Base-by-base conservation (phyloP, 2,113 vertebrate species). In the Pachycephala philippinensis region DNA sequence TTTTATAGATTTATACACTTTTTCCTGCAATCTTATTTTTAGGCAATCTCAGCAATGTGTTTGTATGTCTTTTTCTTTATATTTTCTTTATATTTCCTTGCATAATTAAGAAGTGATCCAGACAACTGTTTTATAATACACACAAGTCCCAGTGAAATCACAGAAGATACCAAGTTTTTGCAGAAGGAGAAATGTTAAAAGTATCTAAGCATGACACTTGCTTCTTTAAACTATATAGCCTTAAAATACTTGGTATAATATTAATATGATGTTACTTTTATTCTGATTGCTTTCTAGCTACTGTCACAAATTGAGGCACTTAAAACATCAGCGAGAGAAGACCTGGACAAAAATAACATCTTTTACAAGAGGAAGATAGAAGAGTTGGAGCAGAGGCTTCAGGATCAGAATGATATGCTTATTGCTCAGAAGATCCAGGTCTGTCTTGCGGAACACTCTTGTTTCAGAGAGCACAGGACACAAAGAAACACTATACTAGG, bases 391-490 rank as follows among this genome's bases (percentile, higher is more conserved):
- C 97, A 97, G 93, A 98, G 87, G 63, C 96, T 99, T 84, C 98
- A 98, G 96, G 98, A 99, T 86, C 98, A 98, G 96, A 98, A 98
- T 21, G 97, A 98, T 45, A 96, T 98, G 65, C 98, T 99, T 92
- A 72, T 78, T 82, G 93, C 72, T 30, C 98, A 99, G 95, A 98
- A 96, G 80, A 97, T 98, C 35, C 98, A 99, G 99, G 99, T 99
- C 77, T 85, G 96, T 87, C 71, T 60, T 70, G 28, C 28, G 26
- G 18, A 52, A 22, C 5, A 7, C 13, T 60, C 13, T 28, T 22
- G 13, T 69, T 86, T 88, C 39, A 57, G 79, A 71, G 57, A 79
- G 10, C 12, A 28, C 15, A 60, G 23, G 22, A 44, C 15, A 28
- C 7, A 76, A 18, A 66, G 39, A 79, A 82, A 39, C 14, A 19